These are phyloP conservation scores for Agonum fuliginosum DNA, from an alignment of 2,888 invertebrate genomes.

Conservation along the genomic window DNA sequence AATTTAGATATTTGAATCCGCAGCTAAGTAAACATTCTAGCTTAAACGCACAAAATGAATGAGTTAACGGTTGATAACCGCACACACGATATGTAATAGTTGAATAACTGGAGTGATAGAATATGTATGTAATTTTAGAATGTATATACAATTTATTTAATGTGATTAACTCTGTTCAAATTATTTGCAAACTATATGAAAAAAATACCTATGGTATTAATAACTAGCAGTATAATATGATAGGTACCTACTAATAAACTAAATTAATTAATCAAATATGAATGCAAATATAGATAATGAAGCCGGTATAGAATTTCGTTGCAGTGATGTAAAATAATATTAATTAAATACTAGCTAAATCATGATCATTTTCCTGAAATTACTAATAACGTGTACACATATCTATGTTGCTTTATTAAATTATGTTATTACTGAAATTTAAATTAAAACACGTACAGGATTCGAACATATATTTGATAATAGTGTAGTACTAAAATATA, in stretches of 20 bases:
- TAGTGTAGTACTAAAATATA: background rate
- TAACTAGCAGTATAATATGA: constrained; percentile 15
- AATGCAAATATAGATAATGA: constrained; percentile 43
- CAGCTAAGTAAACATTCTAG: no score
- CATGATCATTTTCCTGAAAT: constrained; percentile 43
- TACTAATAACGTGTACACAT: constrained; percentile 32
- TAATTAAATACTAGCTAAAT: constrained; percentile 44
- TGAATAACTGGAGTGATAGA: no score
- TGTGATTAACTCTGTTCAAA: no score
- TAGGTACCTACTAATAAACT: constrained; percentile 38
- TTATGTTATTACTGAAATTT: constrained; percentile 40
- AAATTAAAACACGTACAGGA: constrained; percentile 27
- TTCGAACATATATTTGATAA: background rate
- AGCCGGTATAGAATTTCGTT: constrained; percentile 39
- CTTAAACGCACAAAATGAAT: no score
- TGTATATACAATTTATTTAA: no score
- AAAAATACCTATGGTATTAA: constrained; percentile 8
- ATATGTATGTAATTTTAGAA: no score
- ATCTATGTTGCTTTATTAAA: constrained; percentile 40
- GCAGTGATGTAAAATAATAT: constrained; percentile 48
- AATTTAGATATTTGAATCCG: no score
- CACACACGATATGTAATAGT: no score
- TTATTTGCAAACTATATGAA: background rate
- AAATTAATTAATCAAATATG: constrained; percentile 45
- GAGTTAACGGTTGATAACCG: no score